Percentiles rank a stretch among this genome's conserved stretches.
phyloP scores from a whole-genome alignment of 2,113 vertebrate genomes.

The Taurulus bubalis region DNA sequence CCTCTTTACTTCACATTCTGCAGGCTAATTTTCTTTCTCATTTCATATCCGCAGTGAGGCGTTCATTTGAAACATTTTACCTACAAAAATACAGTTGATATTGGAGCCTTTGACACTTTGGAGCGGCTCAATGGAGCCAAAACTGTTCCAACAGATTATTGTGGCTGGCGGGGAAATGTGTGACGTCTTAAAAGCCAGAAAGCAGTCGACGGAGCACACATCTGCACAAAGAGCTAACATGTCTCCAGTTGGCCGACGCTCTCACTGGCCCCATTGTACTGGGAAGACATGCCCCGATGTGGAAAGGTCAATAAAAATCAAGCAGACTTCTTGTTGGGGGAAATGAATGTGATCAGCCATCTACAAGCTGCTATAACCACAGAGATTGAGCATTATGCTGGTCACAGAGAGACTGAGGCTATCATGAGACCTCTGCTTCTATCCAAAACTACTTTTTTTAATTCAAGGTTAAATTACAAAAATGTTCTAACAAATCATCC shows the following conservation, averaged over 20 bases:
- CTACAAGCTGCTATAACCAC: not conserved
- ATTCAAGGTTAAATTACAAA: constrained; percentile 8
- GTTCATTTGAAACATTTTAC: not conserved
- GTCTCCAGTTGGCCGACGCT: not conserved
- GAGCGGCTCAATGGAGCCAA: not conserved
- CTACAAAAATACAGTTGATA: not conserved
- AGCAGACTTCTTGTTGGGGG: not conserved
- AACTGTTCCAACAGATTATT: not conserved
- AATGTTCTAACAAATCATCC: too few species aligned
- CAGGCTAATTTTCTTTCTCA: not conserved
- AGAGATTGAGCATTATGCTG: not conserved
- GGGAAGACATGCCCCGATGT: constrained; percentile 1
- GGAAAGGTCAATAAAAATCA: constrained; percentile 29
- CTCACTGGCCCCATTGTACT: constrained; percentile 16
- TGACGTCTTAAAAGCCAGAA: not conserved
- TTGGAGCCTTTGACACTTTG: not conserved
- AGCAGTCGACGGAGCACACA: not conserved
- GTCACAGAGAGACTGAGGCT: not conserved
- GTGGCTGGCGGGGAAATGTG: not conserved
- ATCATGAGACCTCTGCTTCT: constrained; percentile 7
- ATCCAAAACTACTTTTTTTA: not conserved
- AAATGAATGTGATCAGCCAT: not conserved
- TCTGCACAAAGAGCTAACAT: not conserved
- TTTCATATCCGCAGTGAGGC: not conserved
- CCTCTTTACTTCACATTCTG: not conserved